These are phyloP conservation scores for Scolopax bukidnonensis DNA, from an alignment of 2,797 vertebrate genomes.

Conservation along the genomic window DNA sequence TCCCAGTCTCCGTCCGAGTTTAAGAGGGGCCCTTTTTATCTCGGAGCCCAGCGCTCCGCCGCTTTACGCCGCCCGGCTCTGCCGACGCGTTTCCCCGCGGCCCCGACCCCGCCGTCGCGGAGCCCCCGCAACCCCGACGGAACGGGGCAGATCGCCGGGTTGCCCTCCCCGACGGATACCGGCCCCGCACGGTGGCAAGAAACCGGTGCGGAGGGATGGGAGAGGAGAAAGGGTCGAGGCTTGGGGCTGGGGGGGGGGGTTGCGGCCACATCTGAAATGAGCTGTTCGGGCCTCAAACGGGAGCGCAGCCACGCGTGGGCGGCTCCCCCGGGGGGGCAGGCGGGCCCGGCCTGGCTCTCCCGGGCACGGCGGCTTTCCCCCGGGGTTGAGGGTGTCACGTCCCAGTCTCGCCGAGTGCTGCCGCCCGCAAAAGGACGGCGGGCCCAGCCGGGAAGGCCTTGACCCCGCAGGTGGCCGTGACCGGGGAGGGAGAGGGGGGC, in stretches of 20 bases:
- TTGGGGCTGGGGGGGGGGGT: no score
- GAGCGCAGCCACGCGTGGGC: neutral
- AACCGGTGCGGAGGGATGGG: neutral
- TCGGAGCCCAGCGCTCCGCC: conserved; percentile 79
- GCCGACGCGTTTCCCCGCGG: neutral
- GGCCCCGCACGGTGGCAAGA: neutral
- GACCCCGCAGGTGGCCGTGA: neutral
- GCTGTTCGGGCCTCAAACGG: neutral
- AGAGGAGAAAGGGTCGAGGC: neutral
- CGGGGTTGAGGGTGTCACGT: neutral
- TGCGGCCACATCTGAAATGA: neutral
- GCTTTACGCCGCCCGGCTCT: conserved; percentile 79
- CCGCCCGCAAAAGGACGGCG: neutral
- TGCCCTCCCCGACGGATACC: neutral
- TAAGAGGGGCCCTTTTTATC: conserved; percentile 87
- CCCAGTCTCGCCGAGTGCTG: neutral
- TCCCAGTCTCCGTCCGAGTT: conserved; percentile 86
- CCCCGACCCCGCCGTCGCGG: neutral
- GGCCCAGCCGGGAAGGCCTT: neutral
- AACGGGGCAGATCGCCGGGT: neutral
- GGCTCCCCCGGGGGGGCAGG: neutral
- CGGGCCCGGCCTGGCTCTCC: neutral
- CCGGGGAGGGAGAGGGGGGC: neutral
- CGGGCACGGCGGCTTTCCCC: neutral
- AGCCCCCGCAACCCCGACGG: neutral